phyloP scores from a whole-genome alignment of 2,113 vertebrate genomes.

The Desmodus rotundus region DNA sequence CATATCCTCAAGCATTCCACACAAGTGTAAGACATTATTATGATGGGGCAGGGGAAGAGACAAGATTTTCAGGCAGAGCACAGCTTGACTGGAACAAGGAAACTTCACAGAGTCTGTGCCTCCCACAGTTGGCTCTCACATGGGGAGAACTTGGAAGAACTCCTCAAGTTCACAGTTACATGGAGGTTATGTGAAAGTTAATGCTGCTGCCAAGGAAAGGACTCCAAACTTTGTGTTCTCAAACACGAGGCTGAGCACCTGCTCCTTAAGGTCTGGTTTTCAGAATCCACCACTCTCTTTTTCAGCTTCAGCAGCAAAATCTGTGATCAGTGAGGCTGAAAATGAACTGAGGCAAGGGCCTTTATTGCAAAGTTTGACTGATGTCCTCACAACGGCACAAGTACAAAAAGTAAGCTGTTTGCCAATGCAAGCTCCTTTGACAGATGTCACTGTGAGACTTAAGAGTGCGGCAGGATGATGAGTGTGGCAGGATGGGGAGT shows the following conservation, averaged over 20 bases:
- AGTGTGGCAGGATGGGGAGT: neutral
- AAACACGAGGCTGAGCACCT: conserved; percentile 22
- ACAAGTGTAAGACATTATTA: neutral
- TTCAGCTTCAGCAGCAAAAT: conserved; percentile 23
- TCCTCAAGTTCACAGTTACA: conserved; percentile 50
- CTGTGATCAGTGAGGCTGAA: conserved; percentile 52
- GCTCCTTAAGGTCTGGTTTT: neutral
- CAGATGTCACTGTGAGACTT: neutral
- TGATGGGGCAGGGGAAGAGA: neutral
- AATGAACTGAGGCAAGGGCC: conserved; percentile 43
- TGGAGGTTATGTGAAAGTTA: conserved; percentile 49
- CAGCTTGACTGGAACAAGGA: conserved; percentile 36
- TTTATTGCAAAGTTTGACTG: neutral
- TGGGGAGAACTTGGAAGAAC: conserved; percentile 27
- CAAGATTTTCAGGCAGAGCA: neutral
- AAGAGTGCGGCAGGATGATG: neutral
- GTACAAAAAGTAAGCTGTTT: conserved; percentile 46
- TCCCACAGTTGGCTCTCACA: conserved; percentile 1
- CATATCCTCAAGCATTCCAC: neutral
- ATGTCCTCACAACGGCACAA: conserved; percentile 6
- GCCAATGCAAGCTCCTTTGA: conserved; percentile 45
- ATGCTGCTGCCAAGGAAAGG: conserved; percentile 50
- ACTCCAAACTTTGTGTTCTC: neutral
- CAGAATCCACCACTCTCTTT: neutral
- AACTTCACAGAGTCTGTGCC: conserved; percentile 12